Evolutionary conservation across 2,797 vertebrate genomes (phyloP).

Genomic region (Podarcis siculus): DNA sequence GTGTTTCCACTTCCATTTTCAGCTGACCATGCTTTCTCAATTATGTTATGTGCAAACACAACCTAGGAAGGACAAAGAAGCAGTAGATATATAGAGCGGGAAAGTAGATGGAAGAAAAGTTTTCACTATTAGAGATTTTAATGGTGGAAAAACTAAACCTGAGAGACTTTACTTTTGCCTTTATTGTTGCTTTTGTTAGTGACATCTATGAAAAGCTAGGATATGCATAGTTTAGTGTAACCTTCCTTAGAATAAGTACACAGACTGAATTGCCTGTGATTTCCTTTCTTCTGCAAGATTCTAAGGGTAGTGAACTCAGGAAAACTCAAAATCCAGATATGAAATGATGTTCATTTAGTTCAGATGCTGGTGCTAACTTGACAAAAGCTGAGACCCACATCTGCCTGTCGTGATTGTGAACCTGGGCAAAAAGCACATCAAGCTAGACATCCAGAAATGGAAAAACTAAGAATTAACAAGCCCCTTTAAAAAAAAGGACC

Average conservation of each 20-base stretch:
- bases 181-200: not conserved
- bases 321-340: slow-evolving; percentile 4
- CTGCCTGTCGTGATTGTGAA: not conserved
- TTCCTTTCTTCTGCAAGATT: not conserved
- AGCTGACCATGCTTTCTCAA: not conserved
- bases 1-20: not conserved
- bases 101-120: not conserved
- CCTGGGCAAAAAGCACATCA: not conserved
- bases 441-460: not conserved
- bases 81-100: not conserved
- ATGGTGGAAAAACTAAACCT: not conserved
- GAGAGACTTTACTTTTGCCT: not conserved
- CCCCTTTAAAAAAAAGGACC: not conserved
- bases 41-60: not conserved
- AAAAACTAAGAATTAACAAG: slow-evolving; percentile 27
- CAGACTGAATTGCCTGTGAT: not conserved
- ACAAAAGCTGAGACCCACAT: accelerated
- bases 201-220: not conserved
- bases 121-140: not conserved
- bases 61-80: not conserved
- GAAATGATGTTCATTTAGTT: not conserved
- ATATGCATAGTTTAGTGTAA: not conserved
- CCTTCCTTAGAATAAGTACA: not conserved
- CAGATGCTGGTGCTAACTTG: not conserved
- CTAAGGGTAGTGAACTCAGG: not conserved